Evolutionary conservation across 2,113 vertebrate genomes (phyloP), one percentile per base, ranked within the genome.

Genomic region (Neolamprologus falcicula): DNA sequence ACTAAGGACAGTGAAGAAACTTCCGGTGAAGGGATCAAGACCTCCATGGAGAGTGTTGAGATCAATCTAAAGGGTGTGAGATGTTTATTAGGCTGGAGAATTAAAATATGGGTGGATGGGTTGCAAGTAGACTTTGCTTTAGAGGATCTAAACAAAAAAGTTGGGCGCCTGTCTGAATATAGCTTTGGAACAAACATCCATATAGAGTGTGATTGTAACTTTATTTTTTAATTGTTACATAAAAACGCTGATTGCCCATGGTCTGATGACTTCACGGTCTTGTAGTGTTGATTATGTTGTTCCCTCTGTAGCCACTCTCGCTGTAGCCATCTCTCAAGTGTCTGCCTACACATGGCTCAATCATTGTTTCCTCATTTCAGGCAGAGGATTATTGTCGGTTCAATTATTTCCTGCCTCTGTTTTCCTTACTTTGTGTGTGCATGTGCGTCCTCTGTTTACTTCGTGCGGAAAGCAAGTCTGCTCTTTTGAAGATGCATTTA

Each of bases 401-500:
- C 88, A 91, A 61, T 95, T 89, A 90, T 82, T 78, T 33, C 57
- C 59, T 42, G 37, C 55, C 83, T 88, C 71, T 89, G 83, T 94
- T 93, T 90, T 82, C 76, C 83, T 73, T 66, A 28, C 57, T 85
- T 81, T 24, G 73, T 63, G 81, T 86, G 85, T 80, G n/a, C 87
- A 33, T 11, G 5, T 19, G 16, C 76, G 5, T 13, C 76, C 89
- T 87, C 78, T 91, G 80, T 92, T 92, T 94, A 71, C 88, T 90
- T 83, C 24, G 82, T 66, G 55, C 82, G 82, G 85, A 83, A 89
- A 80, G 78, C 53, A 19, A 90, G 84, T 88, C 92, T 93, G 93
- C 80, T 91, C 88, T 83, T 93, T 88, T 93, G 93, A 95, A 95
- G 93, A 95, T 95, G 92, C 52, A 82, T 91, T 93, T 93, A 91